Conservation (phyloP, 2,888 invertebrate genomes). For the Elaeidobius kamerunicus region DNA sequence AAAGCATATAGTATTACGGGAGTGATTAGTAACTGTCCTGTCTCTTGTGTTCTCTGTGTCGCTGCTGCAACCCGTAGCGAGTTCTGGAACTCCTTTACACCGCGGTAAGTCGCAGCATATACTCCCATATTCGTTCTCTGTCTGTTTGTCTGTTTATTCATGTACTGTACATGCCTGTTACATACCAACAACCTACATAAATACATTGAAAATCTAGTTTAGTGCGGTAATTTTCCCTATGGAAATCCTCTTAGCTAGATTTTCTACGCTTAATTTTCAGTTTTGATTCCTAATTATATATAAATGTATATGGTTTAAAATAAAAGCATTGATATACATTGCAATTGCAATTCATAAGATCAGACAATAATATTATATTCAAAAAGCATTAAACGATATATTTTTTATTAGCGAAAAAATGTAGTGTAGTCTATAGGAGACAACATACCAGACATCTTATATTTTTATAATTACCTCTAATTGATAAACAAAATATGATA, state of each 20-base stretch:
- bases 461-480: too few relatives aligned
- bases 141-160: slow-evolving; percentile 31
- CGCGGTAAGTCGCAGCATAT: slow-evolving; percentile 85
- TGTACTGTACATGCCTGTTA: slow-evolving; percentile 45
- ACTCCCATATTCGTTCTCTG: slow-evolving; percentile 48
- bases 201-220: slow-evolving; percentile 15
- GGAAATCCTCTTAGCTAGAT: neutral
- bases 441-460: too few relatives aligned
- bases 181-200: slow-evolving; percentile 8
- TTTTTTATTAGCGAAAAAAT: too few relatives aligned
- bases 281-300: slow-evolving; percentile 15
- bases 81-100: slow-evolving; percentile 98
- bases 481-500: too few relatives aligned
- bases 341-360: too few relatives aligned
- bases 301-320: too few relatives aligned
- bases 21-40: slow-evolving; percentile 53
- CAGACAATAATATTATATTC: too few relatives aligned
- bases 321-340: too few relatives aligned
- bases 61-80: slow-evolving; percentile 76
- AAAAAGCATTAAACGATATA: too few relatives aligned
- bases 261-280: slow-evolving; percentile 15
- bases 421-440: too few relatives aligned
- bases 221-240: too few relatives aligned
- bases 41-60: slow-evolving; percentile 69
- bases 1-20: slow-evolving; percentile 45